phyloP scores from a whole-genome alignment of 2,113 vertebrate genomes.

The Eidolon helvum region DNA sequence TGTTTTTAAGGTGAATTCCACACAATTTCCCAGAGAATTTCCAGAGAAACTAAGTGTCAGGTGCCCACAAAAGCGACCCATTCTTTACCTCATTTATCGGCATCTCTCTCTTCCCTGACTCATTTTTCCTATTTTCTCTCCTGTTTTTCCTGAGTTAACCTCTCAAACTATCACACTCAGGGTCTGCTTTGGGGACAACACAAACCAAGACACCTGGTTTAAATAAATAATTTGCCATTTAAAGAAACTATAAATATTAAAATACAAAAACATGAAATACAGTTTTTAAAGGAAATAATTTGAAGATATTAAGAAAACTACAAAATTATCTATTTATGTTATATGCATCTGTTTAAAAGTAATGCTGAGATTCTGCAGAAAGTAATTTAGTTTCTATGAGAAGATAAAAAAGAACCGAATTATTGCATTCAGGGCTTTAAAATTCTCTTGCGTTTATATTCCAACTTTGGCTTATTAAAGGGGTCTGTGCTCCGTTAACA shows the following conservation, averaged over 20 bases:
- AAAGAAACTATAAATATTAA: conserved; percentile 52
- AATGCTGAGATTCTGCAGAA: conserved; percentile 7
- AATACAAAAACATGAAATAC: neutral
- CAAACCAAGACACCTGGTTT: neutral
- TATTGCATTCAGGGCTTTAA: conserved; percentile 73
- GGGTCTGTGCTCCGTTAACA: conserved; percentile 77
- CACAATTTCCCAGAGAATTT: neutral
- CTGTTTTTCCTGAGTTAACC: neutral
- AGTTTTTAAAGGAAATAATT: conserved; percentile 51
- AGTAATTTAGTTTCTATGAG: conserved; percentile 67
- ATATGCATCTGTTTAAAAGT: conserved; percentile 38
- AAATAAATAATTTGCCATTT: conserved; percentile 39
- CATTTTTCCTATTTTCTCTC: neutral
- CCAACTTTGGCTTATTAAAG: conserved; percentile 79
- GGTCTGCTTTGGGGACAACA: neutral
- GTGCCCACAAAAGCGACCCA: neutral
- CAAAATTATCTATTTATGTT: conserved; percentile 37
- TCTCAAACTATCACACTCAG: neutral
- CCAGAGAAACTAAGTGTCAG: neutral
- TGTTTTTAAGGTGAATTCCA: neutral
- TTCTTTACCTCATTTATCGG: neutral
- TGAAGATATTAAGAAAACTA: neutral
- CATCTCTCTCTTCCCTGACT: neutral
- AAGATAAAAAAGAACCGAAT: conserved; percentile 63
- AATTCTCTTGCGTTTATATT: conserved; percentile 77